Evolutionary conservation across 2,888 invertebrate genomes (phyloP), one percentile per base, ranked within the genome.

Genomic region (Tanytarsus gracilentus): DNA sequence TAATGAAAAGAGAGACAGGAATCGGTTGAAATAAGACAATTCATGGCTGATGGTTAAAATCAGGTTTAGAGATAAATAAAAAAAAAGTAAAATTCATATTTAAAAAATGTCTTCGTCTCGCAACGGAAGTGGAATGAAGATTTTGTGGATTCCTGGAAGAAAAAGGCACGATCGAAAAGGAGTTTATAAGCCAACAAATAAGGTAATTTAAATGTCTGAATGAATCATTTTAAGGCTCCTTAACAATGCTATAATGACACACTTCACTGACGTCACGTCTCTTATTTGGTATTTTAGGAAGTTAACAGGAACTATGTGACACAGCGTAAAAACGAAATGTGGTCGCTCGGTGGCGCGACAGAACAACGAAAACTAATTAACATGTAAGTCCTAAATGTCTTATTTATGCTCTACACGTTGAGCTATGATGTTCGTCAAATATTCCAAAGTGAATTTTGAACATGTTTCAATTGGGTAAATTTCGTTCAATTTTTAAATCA

Each of bases 131-230:
- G 71, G 71, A 61, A 65, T 73, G 64, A 71, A 71, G 61, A 68
- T 71, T 40, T 67, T 73, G 61, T 73, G 73, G 73, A 72, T 73
- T 68, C 73, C 73, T 59, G 72, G 70, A 26, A 63, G 70, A 60
- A 69, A 70, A 52, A 69, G 69, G 61, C 67, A 67, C 51, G 68
- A 72, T 64, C 66, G 68, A 39, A 73, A 73, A 65, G 73, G 73
- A 48, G 68, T 66, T 50, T 68, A 66, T 61, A 69, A 67, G 64
- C 60, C 70, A 8, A 72, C 72, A 56, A 69, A 64, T 61, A 72
- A 72, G 62, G 65, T 67, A 51, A 62, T 69, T 48, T 33, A 71
- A 62, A 64, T 66, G 53, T 4, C 2, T 21, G 5, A 52, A 11
- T 30, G 16, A 39, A 64, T 16, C 58, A 60, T 8, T 71, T 4